Evolutionary conservation across 2,113 vertebrate genomes (phyloP), one percentile per base, ranked within the genome.

Genomic region (Brachyistius frenatus): DNA sequence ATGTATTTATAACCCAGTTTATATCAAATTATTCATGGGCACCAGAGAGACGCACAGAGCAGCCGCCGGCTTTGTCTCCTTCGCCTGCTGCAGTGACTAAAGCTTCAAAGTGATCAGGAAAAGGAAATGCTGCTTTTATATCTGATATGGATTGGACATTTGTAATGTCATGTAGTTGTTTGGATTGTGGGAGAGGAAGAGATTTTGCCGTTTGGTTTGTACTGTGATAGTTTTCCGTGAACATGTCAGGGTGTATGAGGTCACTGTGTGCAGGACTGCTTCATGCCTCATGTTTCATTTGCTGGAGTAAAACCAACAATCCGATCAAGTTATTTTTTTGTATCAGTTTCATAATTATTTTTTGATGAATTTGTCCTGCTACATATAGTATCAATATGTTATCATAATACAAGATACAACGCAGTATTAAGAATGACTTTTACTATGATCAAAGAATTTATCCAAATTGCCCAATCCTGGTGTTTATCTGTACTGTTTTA

Each of bases 71-170:
- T 68, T 66, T 67, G 30, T 7, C 14, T 50, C 49, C 6, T 1
- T 23, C 23, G 49, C 16, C 52, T 31, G 66, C 80, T 64, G 53
- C 67, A 64, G 65, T 49, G n/a, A 30, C 5, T 33, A 50, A n/a
- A 56, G 5, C 9, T 44, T 57, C 47, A 58, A 47, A 67, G 11
- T 15, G 4, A 32, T 46, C 37, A 33, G 36, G 47, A 4, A 8
- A 67, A 60, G 53, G 4, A 35, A 72, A 31, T 4, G 0, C 0
- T 64, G 23, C 6, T 3, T 65, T 76, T 67, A 11, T 54, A 47
- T 39, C 16, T 41, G 35, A 56, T 30, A 8, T 11, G 3, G 37
- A 23, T 23, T 0, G 32, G 1, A n/a, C 2, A 15, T 55, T 33
- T 76, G 2, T 31, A 5, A 16, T 39, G 9, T 23, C 31, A 31